A percentile compares a stretch with the other conserved stretches of the same genome.
Evolutionary conservation across 2,888 invertebrate genomes (phyloP).

Genomic region (Calameuta pallipes): DNA sequence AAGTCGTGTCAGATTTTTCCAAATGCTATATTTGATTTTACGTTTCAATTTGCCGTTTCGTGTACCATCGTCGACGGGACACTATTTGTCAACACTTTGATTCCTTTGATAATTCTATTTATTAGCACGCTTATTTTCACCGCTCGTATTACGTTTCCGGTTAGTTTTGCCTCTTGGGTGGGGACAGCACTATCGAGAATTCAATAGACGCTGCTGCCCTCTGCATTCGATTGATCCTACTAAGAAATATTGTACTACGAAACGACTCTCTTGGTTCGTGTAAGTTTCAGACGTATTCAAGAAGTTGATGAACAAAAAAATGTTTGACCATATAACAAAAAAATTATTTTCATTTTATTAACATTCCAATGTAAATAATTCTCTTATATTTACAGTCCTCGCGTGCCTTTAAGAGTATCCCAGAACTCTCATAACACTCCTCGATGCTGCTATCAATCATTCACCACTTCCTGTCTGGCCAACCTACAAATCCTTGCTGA

Average conservation of each 20-base stretch:
- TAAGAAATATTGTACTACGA: too few relatives aligned
- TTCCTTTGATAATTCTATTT: not conserved
- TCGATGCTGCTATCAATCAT: too few relatives aligned
- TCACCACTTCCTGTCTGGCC: too few relatives aligned
- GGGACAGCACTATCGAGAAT: not conserved
- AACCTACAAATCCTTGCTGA: too few relatives aligned
- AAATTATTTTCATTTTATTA: too few relatives aligned
- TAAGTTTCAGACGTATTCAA: not conserved
- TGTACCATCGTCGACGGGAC: too few relatives aligned
- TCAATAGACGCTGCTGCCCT: not conserved
- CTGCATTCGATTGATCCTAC: not conserved
- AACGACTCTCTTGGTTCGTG: not conserved
- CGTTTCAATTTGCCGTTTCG: not conserved
- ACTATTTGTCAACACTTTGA: not conserved
- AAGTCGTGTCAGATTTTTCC: slow-evolving; percentile 26
- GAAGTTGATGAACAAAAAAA: not conserved
- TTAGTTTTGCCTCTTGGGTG: not conserved
- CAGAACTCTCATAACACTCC: too few relatives aligned
- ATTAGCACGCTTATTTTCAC: not conserved
- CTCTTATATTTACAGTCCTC: too few relatives aligned
- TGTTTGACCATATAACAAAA: too few relatives aligned
- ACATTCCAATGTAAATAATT: too few relatives aligned
- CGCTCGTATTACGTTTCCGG: not conserved
- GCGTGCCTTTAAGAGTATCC: too few relatives aligned
- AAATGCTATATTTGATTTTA: not conserved